Base-by-base conservation (phyloP, 2,113 vertebrate species). In the Tauraco erythrolophus region DNA sequence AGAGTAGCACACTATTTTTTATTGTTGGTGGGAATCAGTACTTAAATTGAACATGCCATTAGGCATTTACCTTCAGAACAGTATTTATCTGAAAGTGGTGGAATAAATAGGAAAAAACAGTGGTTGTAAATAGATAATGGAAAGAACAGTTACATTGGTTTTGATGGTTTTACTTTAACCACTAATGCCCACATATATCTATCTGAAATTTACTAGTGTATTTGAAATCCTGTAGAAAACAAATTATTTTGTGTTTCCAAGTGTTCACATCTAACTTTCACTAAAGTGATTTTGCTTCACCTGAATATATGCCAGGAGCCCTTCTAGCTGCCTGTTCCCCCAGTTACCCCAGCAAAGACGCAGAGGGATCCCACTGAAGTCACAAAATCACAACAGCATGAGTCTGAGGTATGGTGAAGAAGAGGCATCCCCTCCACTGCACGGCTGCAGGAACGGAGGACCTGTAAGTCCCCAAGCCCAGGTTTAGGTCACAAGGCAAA, bases 321-420 rank as follows among this genome's bases (percentile, higher is more conserved):
- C 27, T 86, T 78, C 39, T 13, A 19, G 18, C 22, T 70, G 35
- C 51, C 5, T 53, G 3, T 46, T 76, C 4, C 15, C 24, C 4
- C 23, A 46, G 9, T n/a, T 39, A 58, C 21, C 19, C 17, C n/a
- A 10, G 24, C 24, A 77, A 71, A 68, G 53, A 51, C 1, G 39
- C 7, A 45, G 35, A 68, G 5, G 22, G 28, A 56, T 5, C 5
- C 41, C 19, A 21, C 3, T 9, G 45, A 54, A 41, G 41, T 10
- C 9, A 3, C 25, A 27, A 10, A 56, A 1, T 6, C 0, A 0
- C 0, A 3, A 8, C 41, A 75, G 10, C 1, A 2, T 15, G 83
- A 68, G 31, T 51, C n/a, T 31, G n/a, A 24, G 10, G 30, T 39
- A 9, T 0, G 1, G 10, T 2, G 2, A 27, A 48, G 35, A 37